Base-by-base conservation (phyloP, 2,113 vertebrate genomes). In the Noturus placidus region DNA sequence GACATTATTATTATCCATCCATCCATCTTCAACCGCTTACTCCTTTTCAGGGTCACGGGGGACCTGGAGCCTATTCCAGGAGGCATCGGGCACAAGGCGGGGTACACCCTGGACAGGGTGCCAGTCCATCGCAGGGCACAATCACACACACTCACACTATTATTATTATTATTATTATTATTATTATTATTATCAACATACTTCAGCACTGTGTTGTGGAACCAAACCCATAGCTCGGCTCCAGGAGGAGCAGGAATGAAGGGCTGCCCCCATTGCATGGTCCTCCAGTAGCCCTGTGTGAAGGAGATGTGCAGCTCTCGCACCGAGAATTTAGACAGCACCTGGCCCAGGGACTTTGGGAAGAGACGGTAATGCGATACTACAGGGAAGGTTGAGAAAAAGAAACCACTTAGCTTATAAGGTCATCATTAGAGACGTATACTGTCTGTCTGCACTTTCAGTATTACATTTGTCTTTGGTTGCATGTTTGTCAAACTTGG, bases 291-390 rank as follows among this genome's bases (percentile, higher is more conserved):
- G 46, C 96, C 97, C 92, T 97, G 97, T 0, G 96, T 97, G 91
- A 98, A 97, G 89, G 96, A 95, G 35, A 98, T 96, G 92, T 98
- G 97, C 25, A 98, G 95, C 93, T 99, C 98, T 50, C 94, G 94
- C 67, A 99, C 95, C 0, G 97, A 97, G 91, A 97, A 97, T 89
- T 98, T 98, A 0, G 97, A 96, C 92, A 99, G 96, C 91, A 99
- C 94, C 90, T 96, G 97, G 4, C 98, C 98, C 92, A 99, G 91
- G 0, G 97, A 98, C 93, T 99, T 99, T 5, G 98, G 98, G 91
- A 99, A 99, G 3, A 99, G 95, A 91, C 97, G 95, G 95, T 99
- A 99, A 94, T 99, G 98, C 93, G 97, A 98, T 20, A 97, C 97
- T 98, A 90, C 0, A 8, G 87, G 89, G 72, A 88, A 72, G 83